Base-by-base conservation (phyloP, 2,888 invertebrate species). In the Dromius quadrimaculatus region DNA sequence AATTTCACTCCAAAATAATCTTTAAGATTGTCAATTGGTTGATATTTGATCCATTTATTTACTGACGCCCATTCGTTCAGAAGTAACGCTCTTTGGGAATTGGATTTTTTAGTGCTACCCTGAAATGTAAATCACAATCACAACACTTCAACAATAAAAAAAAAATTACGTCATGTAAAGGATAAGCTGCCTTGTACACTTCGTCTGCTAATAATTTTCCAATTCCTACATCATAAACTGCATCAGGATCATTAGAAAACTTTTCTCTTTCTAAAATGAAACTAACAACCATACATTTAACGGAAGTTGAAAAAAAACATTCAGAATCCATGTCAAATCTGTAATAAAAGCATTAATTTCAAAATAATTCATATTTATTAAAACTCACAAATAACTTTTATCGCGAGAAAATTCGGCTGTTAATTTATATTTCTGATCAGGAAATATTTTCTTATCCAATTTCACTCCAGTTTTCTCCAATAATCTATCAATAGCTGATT, bases 1-100 rank as follows among this genome's bases (percentile, higher is more conserved):
- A 92, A 87, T 83, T 90, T 91, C 1, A 90, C 88, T 50, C 92
- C 92, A 79, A 91, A 92, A 81, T 92, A 92, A 77, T 91, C 89
- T 84, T 90, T 89, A 71, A 93, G 88, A 73, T 89, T 87, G 79
- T 93, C 92, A 71, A 93, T 81, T 1, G 93, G 93, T 78, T 93
- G 93, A 71, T 86, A 87, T 81, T 91, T 90, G 74, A 89, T 86
- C 84, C 89, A 89, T 80, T 90, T 90, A 54, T 82, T 84, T 71
- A 90, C 82, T 54, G 87, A 85, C 1, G 90, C 92, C 92, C 93
- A 93, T 81, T 92, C 88, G 41, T 87, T 85, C 72, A 86, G 84
- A 57, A 93, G 83, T 57, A 88, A 79, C 73, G 87, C 82, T 73
- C 88, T 81, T 74, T 83, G 83, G 22, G 84, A 84, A 32, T 83